Base-by-base conservation (phyloP, 2,797 vertebrate genomes). In the Lithobates pipiens region DNA sequence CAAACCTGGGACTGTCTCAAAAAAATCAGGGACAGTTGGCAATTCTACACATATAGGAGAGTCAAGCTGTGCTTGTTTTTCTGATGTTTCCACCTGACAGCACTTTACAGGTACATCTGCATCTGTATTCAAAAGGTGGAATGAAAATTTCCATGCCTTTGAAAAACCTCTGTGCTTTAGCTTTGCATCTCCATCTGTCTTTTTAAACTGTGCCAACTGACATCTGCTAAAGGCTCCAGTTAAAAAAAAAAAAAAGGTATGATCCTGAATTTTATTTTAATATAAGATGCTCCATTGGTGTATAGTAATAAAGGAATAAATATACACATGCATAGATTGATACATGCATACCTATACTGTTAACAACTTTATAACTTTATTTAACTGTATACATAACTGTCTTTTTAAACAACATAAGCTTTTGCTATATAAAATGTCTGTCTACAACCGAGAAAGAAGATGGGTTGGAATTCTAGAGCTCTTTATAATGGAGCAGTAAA, bases 71-170 rank as follows among this genome's bases (percentile, higher is more conserved):
- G n/a, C n/a, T 11, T 69, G 4, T 71, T 80, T 80, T 36, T 29
- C 61, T 25, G 36, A 72, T 29, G 7, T 25, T 80, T 72, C 57
- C 69, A 63, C 34, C 65, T 61, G 79, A 88, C 89, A 70, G 88
- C 18, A 87, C 90, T 23, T 5, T 91, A 89, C 80, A 85, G 23
- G 86, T 84, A 82, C 50, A 85, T 91, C 79, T 90, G 90, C 88
- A 88, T 29, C 72, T 86, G 77, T 46, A 88, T 88, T 84, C 90
- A 76, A 91, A 85, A 91, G 88, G 90, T 91, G 89, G 84, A 77
- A 76, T 73, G 73, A 76, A 11, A 76, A 76, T 76, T 65, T 76
- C 16, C 54, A 68, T 68, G 73, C 18, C 81, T 75, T 21, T 11
- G 39, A 42, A 76, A 25, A 75, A 76, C 81, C 72, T 76, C 44